Evolutionary conservation across 2,888 invertebrate genomes (phyloP).

Genomic region (Tenthredo notha): DNA sequence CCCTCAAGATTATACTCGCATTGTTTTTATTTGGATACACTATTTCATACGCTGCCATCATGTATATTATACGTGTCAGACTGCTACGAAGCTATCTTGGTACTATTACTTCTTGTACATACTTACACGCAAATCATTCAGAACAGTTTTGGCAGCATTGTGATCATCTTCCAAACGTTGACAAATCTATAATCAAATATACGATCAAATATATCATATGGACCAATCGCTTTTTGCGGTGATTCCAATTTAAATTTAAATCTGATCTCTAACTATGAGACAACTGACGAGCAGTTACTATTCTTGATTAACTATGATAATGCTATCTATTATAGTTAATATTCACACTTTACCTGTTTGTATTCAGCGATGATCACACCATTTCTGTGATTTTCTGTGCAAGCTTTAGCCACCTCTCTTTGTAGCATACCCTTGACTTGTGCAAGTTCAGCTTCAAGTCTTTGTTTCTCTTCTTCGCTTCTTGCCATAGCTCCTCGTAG

Average conservation of each 20-base stretch:
- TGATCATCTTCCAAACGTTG: conserved; percentile 92
- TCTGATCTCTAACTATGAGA: not conserved
- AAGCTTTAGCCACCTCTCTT: conserved; percentile 87
- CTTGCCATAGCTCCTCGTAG: conserved; percentile 82
- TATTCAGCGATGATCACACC: conserved; percentile 93
- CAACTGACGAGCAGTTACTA: conserved; percentile 62
- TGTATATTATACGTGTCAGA: conserved; percentile 21
- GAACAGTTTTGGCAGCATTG: conserved; percentile 83
- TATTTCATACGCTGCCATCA: not conserved
- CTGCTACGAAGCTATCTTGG: conserved; percentile 4
- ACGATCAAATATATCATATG: not conserved
- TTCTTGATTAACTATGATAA: conserved; percentile 57
- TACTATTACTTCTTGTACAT: conserved; percentile 59
- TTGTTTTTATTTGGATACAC: not conserved
- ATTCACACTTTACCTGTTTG: conserved; percentile 83
- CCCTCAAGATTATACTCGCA: not conserved
- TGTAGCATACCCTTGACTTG: conserved; percentile 89
- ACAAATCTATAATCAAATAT: conserved; percentile 83
- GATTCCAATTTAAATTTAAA: conserved; percentile 3
- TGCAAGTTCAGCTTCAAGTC: conserved; percentile 84
- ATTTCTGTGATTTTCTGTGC: conserved; percentile 87
- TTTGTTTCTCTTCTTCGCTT: conserved; percentile 86
- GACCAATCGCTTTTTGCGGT: not conserved
- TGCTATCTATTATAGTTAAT: not conserved
- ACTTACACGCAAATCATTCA: conserved; percentile 84